phyloP scores from a whole-genome alignment of 2,113 vertebrate genomes.

The Sprattus sprattus region DNA sequence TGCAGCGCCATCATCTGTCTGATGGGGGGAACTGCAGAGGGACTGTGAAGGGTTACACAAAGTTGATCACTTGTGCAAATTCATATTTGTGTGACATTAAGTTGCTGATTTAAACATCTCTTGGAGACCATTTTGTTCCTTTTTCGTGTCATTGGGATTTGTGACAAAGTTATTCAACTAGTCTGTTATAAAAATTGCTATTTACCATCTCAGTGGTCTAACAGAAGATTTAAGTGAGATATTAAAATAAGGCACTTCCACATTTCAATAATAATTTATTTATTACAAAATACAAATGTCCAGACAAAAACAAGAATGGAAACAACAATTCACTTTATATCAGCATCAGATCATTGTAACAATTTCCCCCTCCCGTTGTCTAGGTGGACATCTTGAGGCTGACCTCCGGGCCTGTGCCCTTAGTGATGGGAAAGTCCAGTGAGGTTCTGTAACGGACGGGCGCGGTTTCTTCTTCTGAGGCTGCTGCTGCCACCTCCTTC shows the following conservation, averaged over 20 bases:
- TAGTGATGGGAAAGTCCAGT: constrained; percentile 66
- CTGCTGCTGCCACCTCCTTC: constrained; percentile 15
- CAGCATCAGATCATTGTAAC: neutral
- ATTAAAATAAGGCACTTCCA: neutral
- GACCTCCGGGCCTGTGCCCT: constrained; percentile 36
- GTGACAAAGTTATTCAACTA: neutral
- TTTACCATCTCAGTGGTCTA: neutral
- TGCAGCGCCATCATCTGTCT: constrained; percentile 44
- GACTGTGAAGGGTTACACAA: neutral
- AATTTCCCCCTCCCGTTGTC: neutral
- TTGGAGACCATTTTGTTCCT: too few species aligned
- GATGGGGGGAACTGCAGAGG: constrained; percentile 18
- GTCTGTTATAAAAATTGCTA: neutral
- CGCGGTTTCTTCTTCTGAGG: constrained; percentile 43
- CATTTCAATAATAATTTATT: constrained; percentile 7
- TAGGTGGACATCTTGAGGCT: constrained; percentile 20
- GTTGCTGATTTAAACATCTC: neutral
- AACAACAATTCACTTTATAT: constrained; percentile 16
- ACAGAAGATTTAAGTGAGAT: neutral
- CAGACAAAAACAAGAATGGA: neutral
- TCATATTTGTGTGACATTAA: neutral
- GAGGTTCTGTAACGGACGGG: constrained; percentile 65
- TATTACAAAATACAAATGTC: neutral
- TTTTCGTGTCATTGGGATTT: too few species aligned
- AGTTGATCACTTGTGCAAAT: neutral